phyloP scores from a whole-genome alignment of 2,113 vertebrate genomes.

The Dissostichus mawsoni region DNA sequence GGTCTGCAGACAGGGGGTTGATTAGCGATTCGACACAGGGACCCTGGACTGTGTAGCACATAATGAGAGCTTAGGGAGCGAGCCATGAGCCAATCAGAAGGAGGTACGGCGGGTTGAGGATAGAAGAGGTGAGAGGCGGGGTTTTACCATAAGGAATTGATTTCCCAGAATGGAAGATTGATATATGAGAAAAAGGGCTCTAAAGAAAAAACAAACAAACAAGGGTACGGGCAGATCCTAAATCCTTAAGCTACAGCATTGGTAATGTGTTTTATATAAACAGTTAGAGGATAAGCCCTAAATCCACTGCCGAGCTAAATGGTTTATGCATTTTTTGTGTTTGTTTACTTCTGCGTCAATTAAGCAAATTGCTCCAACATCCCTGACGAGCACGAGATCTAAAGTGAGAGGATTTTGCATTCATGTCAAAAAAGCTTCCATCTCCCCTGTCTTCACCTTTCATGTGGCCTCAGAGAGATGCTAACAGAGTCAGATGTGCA shows the following conservation, averaged over 20 bases:
- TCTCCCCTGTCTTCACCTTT: constrained; percentile 65
- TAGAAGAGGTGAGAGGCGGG: constrained; percentile 38
- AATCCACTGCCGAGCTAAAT: constrained; percentile 78
- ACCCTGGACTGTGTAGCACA: constrained; percentile 80
- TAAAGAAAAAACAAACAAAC: constrained; percentile 23
- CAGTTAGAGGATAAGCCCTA: constrained; percentile 78
- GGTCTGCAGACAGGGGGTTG: constrained; percentile 79
- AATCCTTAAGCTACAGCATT: constrained; percentile 73
- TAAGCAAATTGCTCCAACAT: constrained; percentile 77
- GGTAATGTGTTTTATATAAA: constrained; percentile 79
- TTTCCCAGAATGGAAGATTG: constrained; percentile 63
- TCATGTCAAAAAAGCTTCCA: constrained; percentile 49
- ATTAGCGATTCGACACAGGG: constrained; percentile 83
- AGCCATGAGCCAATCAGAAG: constrained; percentile 71
- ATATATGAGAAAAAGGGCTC: constrained; percentile 59
- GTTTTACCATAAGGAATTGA: constrained; percentile 69
- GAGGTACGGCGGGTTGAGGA: constrained; percentile 35
- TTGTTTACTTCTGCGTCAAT: constrained; percentile 79
- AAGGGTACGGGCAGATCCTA: constrained; percentile 63
- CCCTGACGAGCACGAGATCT: constrained; percentile 62
- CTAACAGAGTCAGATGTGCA: constrained; percentile 66
- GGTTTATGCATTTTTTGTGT: constrained; percentile 76
- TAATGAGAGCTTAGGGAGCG: constrained; percentile 82
- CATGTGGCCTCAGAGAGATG: constrained; percentile 62
- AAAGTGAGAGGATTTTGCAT: constrained; percentile 55